Percentiles rank a stretch among this genome's conserved stretches.
Evolutionary conservation across 2,797 vertebrate species (phyloP).

Genomic region (Ispidina picta): DNA sequence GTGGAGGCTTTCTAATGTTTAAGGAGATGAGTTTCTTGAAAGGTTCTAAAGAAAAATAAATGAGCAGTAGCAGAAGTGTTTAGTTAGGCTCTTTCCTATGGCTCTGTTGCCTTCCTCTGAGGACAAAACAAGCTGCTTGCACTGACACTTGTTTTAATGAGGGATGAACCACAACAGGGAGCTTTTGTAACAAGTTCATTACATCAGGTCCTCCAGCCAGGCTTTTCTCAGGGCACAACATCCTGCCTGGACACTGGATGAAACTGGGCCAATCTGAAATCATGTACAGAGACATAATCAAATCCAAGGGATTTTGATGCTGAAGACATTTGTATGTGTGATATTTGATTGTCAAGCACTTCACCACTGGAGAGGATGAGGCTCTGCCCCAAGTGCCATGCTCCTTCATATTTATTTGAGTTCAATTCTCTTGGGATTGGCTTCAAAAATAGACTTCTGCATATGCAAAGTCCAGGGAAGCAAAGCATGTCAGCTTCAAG

Average conservation of each 20-base stretch:
- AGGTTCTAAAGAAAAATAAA: neutral
- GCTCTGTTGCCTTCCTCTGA: neutral
- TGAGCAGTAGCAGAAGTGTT: neutral
- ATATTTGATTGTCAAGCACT: neutral
- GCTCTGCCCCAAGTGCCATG: neutral
- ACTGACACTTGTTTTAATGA: neutral
- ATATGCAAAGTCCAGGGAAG: neutral
- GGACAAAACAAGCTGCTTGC: neutral
- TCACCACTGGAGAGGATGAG: neutral
- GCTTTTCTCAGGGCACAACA: neutral
- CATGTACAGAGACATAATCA: neutral
- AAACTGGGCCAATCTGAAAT: neutral
- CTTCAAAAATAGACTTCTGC: neutral
- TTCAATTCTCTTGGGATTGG: neutral
- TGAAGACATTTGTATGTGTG: neutral
- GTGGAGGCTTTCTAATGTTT: neutral
- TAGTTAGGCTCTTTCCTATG: neutral
- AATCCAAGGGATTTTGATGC: neutral
- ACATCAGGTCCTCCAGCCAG: neutral
- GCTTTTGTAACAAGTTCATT: constrained; percentile 14
- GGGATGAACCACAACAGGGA: neutral
- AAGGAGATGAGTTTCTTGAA: neutral
- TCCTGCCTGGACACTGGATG: neutral
- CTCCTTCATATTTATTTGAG: neutral
- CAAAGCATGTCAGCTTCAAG: neutral